Evolutionary conservation across 2,113 vertebrate species (phyloP).

Genomic region (Peucedramus taeniatus): DNA sequence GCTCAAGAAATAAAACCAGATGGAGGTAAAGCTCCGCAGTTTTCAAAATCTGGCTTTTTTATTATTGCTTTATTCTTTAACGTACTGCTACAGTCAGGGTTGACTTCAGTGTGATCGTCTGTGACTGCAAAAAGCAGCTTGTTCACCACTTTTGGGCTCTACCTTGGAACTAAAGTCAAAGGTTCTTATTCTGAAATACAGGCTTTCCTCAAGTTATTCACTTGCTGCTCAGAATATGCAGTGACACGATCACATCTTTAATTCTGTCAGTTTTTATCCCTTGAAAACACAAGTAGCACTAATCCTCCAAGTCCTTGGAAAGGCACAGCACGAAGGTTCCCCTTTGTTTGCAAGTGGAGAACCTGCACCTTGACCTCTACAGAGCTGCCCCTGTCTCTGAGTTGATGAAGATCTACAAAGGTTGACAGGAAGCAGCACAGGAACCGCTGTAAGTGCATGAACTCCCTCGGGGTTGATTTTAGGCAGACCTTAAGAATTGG

Average conservation of each 20-base stretch:
- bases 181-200: not conserved
- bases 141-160: fast-evolving
- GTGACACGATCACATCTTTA: not conserved
- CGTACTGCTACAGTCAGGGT: not conserved
- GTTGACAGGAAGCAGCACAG: not conserved
- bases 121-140: not conserved
- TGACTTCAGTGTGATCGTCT: not conserved
- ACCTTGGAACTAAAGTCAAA: not conserved
- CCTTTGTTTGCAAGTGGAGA: not conserved
- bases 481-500: not conserved
- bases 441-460: not conserved
- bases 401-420: not conserved
- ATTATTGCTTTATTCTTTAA: not conserved
- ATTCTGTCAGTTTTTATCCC: not conserved
- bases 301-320: not conserved
- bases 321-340: not conserved
- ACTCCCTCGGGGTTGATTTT: not conserved
- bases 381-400: not conserved
- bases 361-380: not conserved
- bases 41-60: not conserved
- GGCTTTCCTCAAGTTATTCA: not conserved
- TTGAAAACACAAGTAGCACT: not conserved
- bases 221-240: not conserved
- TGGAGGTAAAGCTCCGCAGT: not conserved
- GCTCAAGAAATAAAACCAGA: not conserved